phyloP scores from a whole-genome alignment of 2,113 vertebrate species.

The Hyaena hyaena region DNA sequence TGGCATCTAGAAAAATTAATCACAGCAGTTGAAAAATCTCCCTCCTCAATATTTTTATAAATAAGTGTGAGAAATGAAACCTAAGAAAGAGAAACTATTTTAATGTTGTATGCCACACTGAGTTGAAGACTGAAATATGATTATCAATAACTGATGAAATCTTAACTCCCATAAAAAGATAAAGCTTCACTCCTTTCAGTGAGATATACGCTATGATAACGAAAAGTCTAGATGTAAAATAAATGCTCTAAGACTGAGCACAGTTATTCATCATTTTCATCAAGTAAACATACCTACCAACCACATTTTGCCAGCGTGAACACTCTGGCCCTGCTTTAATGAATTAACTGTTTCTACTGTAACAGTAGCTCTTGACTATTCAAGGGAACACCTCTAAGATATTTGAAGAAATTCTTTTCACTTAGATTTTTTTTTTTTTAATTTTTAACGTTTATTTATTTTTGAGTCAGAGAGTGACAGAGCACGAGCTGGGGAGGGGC shows the following conservation, averaged over 20 bases:
- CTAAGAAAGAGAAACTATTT: not conserved
- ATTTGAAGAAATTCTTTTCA: not conserved
- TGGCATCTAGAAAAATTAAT: not conserved
- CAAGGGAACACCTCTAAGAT: not conserved
- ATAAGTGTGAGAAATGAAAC: not conserved
- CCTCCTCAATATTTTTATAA: not conserved
- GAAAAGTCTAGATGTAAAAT: not conserved
- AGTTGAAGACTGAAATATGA: not conserved
- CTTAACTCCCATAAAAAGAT: not conserved
- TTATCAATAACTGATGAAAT: not conserved
- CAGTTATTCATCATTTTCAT: not conserved
- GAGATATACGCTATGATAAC: not conserved
- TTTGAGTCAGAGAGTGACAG: too few species aligned
- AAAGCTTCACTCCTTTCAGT: not conserved
- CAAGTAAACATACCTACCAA: not conserved
- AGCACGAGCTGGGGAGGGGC: too few species aligned
- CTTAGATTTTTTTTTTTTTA: not conserved
- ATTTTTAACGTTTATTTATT: too few species aligned
- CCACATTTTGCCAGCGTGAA: not conserved
- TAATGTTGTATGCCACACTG: not conserved
- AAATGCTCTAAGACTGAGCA: not conserved
- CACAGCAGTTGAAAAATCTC: not conserved
- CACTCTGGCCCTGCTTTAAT: not conserved
- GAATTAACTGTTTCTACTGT: not conserved
- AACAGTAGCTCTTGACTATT: not conserved